Percentiles rank a stretch among this genome's conserved stretches.
Conservation (phyloP, 2,113 vertebrate genomes). For the Myrmecobius fasciatus region DNA sequence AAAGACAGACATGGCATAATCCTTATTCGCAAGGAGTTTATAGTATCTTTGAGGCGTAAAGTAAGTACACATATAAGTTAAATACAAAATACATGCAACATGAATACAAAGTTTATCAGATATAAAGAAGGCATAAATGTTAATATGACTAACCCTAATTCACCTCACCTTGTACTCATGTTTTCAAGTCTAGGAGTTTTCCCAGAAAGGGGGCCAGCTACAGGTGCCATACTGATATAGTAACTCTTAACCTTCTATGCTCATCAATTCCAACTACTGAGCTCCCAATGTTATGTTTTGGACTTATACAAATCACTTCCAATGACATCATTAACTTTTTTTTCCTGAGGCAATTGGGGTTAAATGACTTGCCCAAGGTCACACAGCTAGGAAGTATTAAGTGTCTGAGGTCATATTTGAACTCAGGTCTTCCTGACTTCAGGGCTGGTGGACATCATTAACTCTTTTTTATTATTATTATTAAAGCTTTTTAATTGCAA, state of each 20-base stretch:
- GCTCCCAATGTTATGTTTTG: background rate
- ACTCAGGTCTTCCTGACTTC: too few relatives aligned
- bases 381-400: too few relatives aligned
- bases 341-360: too few relatives aligned
- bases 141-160: background rate
- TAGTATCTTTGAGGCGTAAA: background rate
- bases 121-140: background rate
- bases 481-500: too few relatives aligned
- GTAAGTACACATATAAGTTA: background rate
- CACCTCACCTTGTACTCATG: background rate
- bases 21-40: background rate
- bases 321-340: background rate
- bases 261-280: background rate
- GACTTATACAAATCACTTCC: background rate
- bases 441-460: too few relatives aligned
- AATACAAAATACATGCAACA: background rate
- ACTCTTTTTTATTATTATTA: too few relatives aligned
- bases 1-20: background rate
- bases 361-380: too few relatives aligned
- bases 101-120: background rate
- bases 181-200: background rate
- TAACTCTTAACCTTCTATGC: background rate
- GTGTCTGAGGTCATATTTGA: too few relatives aligned
- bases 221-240: background rate
- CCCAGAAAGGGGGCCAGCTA: background rate